Base-by-base conservation (phyloP, 2,113 vertebrate species). In the Sterna hirundo region DNA sequence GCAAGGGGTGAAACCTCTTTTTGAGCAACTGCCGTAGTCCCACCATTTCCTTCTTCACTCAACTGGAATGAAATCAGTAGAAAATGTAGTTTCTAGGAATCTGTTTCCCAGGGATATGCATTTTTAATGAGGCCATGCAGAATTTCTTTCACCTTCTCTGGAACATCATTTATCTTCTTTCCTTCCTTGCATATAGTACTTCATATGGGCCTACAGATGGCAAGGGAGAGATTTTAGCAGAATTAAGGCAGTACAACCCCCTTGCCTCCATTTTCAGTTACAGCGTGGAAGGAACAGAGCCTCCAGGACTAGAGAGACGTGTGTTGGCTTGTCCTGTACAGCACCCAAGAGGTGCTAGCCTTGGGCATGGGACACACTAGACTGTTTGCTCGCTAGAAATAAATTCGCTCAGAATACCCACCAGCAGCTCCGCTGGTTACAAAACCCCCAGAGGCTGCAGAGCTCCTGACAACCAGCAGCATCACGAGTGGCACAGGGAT, bases 81-180 rank as follows among this genome's bases (percentile, higher is more conserved):
- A 78, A 74, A 62, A 60, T 52, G 66, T 76, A 5, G 16, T 66
- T 83, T 90, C 23, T 81, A 92, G 32, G 75, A 54, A 78, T 54
- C 65, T 0, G 0, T 26, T 81, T 86, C 38, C 66, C 15, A 30
- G 17, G 32, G n/a, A 70, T 58, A 60, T 10, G 6, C 4, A 0
- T 47, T 92, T 93, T 88, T 62, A 74, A 69, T 3, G 4, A 58
- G 17, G 32, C 20, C 4, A 4, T 54, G 42, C 83, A 51, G 38
- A 74, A 83, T 62, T 92, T 57, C 17, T 81, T 51, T 86, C 25
- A 81, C 19, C 42, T 84, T 64, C 60, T 74, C 64, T 74, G 52
- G 17, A 77, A 58, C 23, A 75, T n/a, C 1, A n/a, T 51, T 81
- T 66, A 21, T 58, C 42, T 76, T 65, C 44, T 93, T 90, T 88